phyloP scores from a whole-genome alignment of 2,888 invertebrate genomes.

The Aspidapion aeneum region DNA sequence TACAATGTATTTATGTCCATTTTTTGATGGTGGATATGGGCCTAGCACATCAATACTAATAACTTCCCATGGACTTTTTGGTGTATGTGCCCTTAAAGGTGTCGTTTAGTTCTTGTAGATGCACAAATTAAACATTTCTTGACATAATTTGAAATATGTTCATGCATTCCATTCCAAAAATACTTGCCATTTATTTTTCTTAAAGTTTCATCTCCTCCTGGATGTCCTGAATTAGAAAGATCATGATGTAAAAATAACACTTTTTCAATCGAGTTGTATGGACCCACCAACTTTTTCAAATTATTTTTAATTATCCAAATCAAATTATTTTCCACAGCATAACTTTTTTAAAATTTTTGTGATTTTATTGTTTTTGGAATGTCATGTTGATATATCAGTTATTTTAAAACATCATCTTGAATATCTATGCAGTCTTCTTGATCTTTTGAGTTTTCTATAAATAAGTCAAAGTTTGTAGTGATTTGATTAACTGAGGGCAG shows the following conservation, averaged over 20 bases:
- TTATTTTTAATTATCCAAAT: neutral
- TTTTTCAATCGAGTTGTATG: neutral
- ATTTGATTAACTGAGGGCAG: neutral
- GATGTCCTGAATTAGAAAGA: neutral
- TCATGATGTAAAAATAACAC: neutral
- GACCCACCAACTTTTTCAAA: neutral
- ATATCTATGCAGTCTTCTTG: neutral
- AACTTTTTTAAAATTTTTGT: neutral
- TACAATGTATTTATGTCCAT: conserved; percentile 5
- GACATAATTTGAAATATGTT: neutral
- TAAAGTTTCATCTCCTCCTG: conserved; percentile 4
- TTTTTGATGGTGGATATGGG: conserved; percentile 1
- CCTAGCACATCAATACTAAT: conserved; percentile 11
- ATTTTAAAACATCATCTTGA: neutral
- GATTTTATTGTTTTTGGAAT: neutral
- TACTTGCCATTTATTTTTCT: conserved; percentile 1
- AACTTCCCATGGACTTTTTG: conserved; percentile 4
- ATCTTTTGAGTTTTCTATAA: neutral
- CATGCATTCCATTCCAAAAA: neutral
- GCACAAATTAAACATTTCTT: neutral
- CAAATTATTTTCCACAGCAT: neutral
- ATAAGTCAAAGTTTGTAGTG: neutral
- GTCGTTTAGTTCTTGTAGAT: neutral
- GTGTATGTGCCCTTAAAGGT: conserved; percentile 3
- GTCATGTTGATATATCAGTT: neutral